Base-by-base conservation (phyloP, 2,888 invertebrate genomes). In the Dryococelus australis region DNA sequence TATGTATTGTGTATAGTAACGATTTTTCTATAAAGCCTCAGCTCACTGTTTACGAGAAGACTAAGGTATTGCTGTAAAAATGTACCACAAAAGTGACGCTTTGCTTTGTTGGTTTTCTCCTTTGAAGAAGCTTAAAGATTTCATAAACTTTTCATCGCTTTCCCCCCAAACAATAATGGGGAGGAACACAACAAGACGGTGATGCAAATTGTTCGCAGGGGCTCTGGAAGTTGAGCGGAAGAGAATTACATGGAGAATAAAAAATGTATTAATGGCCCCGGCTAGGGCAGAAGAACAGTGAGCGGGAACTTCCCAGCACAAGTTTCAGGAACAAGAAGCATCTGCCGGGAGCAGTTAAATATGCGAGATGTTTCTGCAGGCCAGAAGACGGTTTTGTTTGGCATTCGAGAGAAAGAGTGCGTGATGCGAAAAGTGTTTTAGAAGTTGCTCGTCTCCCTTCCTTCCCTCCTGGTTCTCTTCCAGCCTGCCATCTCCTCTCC, bases 291-390 rank as follows among this genome's bases (percentile, higher is more conserved):
- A 24, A 65, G 65, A 65, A n/a, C 65, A 65, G 65, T n/a, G 20
- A 8, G 2, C 65, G 65, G 65, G 24, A 65, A n/a, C 65, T 65
- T 20, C 24, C 8, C 65, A 12, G 65, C n/a, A 65, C n/a, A 65
- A 65, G 65, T 65, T n/a, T n/a, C n/a, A 65, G 65, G 65, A n/a
- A 65, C 65, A n/a, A n/a, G 65, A 65, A n/a, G 65, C 65, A 65
- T 65, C 65, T 65, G 65, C 24, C 65, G n/a, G 65, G n/a, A 65
- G 8, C 65, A 65, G 65, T 65, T 65, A 65, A 65, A 65, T 65
- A 65, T 65, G 65, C 65, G 65, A 65, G 65, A 65, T 24, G 65
- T 65, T 65, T 24, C 24, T n/a, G 65, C 65, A 20, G 65, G 65
- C 65, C 65, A n/a, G 65, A 24, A 65, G 65, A 65, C 65, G 6